Evolutionary conservation across 92 coral and sea anemone species (phyloP), one percentile per base, ranked within the genome.

Genomic region (Epizoanthus rinbou): DNA sequence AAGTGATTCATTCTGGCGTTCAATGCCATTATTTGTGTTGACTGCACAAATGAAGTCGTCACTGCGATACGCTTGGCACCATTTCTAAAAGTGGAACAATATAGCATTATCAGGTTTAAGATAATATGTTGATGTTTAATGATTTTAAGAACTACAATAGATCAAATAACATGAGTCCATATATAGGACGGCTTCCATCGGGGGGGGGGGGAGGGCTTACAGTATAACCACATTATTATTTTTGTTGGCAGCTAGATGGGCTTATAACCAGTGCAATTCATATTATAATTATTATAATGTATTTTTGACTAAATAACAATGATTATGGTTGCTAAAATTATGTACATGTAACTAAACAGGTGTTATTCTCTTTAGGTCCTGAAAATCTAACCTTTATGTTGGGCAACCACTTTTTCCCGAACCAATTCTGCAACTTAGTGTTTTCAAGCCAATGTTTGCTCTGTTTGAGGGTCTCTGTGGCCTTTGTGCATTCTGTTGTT

Each of bases 11-110:
- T 88, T 88, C 65, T 88, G 91, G 6, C 84, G 39, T 52, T 87
- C 90, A 22, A 88, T 79, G 5, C 88, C 86, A 18, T 85, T 88
- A 71, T 85, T 88, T 6, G 91, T 88, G 59, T 88, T 54, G 0
- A 88, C 91, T 4, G 91, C 88, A 19, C 69, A 66, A 45, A 88
- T 85, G 69, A 63, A 88, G 47, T 84, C 70, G 0, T n/a, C 73
- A 64, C 68, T 66, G 23, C 80, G 33, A 57, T 59, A 84, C 39
- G 86, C 85, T 10, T 84, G 74, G 16, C 88, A 83, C 91, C 88
- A 78, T 23, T 76, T 69, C 82, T 76, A 50, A 57, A 83, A 75
- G 24, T 22, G 68, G 9, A 16, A 64, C 9, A 23, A 0, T 64
- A 3, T 22, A 23, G 69, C n/a, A 14, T 21, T 1, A 74, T 15